phyloP scores from a whole-genome alignment of 1,140 invertebrate genomes.

The Drosophila tristis region DNA sequence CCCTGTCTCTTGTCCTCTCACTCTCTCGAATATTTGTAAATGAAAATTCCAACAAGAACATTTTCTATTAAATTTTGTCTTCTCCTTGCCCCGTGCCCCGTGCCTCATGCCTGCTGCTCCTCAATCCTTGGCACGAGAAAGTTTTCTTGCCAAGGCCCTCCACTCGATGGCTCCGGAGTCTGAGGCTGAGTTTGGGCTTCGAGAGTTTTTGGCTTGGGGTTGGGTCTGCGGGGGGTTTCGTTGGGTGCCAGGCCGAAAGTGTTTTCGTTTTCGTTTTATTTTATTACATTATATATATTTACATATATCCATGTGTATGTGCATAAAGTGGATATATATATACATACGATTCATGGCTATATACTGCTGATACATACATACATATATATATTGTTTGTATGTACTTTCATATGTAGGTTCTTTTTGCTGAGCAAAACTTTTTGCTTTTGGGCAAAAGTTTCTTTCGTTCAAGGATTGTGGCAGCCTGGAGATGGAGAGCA shows the following conservation, averaged over 20 bases:
- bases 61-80: constrained; percentile 81
- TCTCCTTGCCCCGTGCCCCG: constrained; percentile 42
- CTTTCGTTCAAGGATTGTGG: constrained; percentile 24
- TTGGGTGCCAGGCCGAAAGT: constrained; percentile 33
- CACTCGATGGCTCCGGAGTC: constrained; percentile 3
- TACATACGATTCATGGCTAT: constrained; percentile 28
- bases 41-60: constrained; percentile 83
- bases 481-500: not conserved
- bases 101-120: constrained; percentile 5
- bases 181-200: constrained; percentile 15
- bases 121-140: constrained; percentile 66
- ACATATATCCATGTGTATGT: constrained; percentile 1
- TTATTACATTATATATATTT: constrained; percentile 56
- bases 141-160: constrained; percentile 74
- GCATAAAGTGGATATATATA: too few relatives aligned
- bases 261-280: constrained; percentile 70
- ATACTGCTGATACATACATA: constrained; percentile 6
- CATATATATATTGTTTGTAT: not conserved
- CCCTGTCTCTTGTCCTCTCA: not conserved
- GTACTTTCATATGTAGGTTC: constrained; percentile 33
- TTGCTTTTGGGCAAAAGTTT: constrained; percentile 74
- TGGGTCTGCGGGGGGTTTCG: too few relatives aligned
- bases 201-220: not conserved
- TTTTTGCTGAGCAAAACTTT: constrained; percentile 72
- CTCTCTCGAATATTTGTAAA: constrained; percentile 72